A percentile compares a stretch with the other conserved stretches of the same genome.
Conservation (phyloP, 2,888 invertebrate genomes). For the Papilio elwesi region DNA sequence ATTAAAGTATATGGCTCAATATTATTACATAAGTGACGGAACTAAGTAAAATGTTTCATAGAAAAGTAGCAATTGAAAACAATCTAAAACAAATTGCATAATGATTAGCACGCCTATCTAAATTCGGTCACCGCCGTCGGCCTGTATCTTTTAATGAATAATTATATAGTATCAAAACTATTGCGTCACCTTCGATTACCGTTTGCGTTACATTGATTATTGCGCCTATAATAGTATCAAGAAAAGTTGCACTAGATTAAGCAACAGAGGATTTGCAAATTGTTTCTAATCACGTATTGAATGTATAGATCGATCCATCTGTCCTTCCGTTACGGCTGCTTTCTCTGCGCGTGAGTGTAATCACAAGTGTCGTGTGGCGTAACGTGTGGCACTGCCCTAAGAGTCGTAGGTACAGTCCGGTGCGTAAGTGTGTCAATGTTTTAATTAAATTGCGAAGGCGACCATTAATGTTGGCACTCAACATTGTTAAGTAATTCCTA, state of each 20-base stretch:
- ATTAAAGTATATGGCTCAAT: constrained; percentile 20
- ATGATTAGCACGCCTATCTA: constrained; percentile 24
- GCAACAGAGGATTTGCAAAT: constrained; percentile 62
- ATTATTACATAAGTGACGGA: constrained; percentile 28
- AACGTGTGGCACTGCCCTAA: constrained; percentile 55
- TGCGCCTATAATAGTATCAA: not conserved
- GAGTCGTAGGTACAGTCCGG: constrained; percentile 51
- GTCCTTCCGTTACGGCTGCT: constrained; percentile 71
- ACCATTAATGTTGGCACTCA: constrained; percentile 52
- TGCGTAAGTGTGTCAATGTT: constrained; percentile 67
- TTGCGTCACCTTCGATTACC: constrained; percentile 12
- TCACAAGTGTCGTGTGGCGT: constrained; percentile 49
- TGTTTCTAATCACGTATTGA: constrained; percentile 65
- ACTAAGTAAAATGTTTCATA: constrained; percentile 26
- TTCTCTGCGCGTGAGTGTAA: constrained; percentile 75
- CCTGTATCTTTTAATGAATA: constrained; percentile 36
- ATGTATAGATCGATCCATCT: constrained; percentile 53
- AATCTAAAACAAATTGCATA: constrained; percentile 40
- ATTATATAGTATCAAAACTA: constrained; percentile 38
- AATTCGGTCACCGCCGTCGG: constrained; percentile 29
- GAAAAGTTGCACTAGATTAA: constrained; percentile 47
- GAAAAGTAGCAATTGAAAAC: constrained; percentile 29
- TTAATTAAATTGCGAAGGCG: constrained; percentile 59
- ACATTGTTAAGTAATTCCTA: constrained; percentile 40
- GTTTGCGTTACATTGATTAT: constrained; percentile 9